phyloP scores from a whole-genome alignment of 1,140 invertebrate genomes.

The Phortica variegata region DNA sequence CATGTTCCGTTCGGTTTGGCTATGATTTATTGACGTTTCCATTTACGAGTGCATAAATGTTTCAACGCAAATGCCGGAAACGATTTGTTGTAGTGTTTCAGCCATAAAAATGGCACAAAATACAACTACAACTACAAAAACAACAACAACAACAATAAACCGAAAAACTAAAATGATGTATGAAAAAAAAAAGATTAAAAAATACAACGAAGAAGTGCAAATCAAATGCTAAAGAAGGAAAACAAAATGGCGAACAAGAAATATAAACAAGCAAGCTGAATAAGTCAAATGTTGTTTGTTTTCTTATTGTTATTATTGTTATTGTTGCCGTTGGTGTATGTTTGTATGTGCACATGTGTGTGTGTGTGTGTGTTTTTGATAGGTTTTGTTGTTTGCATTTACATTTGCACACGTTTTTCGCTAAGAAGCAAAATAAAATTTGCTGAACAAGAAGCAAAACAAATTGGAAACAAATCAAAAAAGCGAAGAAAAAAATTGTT shows the following conservation, averaged over 20 bases:
- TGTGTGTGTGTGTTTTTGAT: neutral
- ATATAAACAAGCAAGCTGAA: slow-evolving; percentile 31
- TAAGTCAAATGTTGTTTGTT: slow-evolving; percentile 40
- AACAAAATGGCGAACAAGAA: slow-evolving; percentile 33
- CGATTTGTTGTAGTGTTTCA: slow-evolving; percentile 37
- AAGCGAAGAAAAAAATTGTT: too few species aligned
- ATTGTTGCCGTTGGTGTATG: too few species aligned
- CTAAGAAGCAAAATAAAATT: too few species aligned
- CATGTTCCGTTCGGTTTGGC: slow-evolving; percentile 1
- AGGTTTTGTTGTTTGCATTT: slow-evolving; percentile 1
- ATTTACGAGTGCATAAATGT: slow-evolving; percentile 51
- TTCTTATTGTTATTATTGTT: too few species aligned
- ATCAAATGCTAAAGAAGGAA: slow-evolving; percentile 52
- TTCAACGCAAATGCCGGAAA: slow-evolving; percentile 49
- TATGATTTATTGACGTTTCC: slow-evolving; percentile 53
- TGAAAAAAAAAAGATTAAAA: neutral
- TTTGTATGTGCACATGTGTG: too few species aligned
- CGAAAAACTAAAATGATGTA: slow-evolving; percentile 40
- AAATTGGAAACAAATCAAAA: too few species aligned
- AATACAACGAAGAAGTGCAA: slow-evolving; percentile 24
- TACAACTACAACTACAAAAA: neutral
- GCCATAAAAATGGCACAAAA: too few species aligned
- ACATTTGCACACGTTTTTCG: too few species aligned
- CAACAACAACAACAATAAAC: slow-evolving; percentile 5
- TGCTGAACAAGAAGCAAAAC: too few species aligned